Percentiles rank a stretch among this genome's conserved stretches.
Conservation (phyloP, 1,140 invertebrate species). For the Delia radicum region DNA sequence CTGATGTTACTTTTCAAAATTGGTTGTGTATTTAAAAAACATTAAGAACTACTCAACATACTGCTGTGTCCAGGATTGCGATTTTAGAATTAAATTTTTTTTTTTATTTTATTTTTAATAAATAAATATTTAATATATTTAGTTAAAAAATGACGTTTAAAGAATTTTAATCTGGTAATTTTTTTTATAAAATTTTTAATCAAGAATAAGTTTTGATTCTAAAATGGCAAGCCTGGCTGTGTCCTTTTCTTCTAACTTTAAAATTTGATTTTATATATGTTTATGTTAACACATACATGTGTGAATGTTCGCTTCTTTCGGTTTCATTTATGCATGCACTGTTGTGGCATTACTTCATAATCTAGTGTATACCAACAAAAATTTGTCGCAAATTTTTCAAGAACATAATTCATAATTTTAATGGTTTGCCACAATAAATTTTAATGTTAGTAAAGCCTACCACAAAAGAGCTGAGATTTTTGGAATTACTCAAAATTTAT, state of each 20-base stretch:
- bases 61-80: no score
- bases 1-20: background rate
- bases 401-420: background rate
- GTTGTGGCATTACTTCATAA: background rate
- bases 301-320: background rate
- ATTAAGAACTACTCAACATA: background rate
- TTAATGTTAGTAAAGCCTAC: background rate
- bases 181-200: no score
- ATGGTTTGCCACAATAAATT: constrained; percentile 1
- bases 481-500: no score
- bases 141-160: no score
- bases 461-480: background rate
- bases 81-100: no score
- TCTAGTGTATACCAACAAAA: background rate
- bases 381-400: background rate
- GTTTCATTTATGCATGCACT: background rate
- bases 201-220: no score
- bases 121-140: no score
- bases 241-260: background rate
- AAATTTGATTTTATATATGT: background rate
- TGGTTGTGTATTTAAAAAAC: background rate
- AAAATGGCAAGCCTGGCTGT: background rate
- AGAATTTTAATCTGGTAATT: no score
- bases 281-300: background rate
- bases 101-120: no score